Base-by-base conservation (phyloP, 2,888 invertebrate species). In the Lacanobia wlatinum region DNA sequence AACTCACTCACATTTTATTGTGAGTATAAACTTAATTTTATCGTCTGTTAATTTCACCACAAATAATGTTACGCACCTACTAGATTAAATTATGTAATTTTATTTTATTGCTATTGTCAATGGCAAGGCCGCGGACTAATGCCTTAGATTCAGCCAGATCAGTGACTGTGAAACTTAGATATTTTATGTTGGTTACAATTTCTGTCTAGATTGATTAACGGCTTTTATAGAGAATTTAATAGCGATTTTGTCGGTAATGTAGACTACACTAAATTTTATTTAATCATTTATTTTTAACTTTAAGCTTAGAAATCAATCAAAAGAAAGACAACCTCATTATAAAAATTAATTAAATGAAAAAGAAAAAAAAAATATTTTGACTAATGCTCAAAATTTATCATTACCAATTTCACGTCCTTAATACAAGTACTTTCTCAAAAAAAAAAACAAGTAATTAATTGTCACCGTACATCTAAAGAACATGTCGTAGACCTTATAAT, bases 1-100 rank as follows among this genome's bases (percentile, higher is more conserved):
- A 95, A 95, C 96, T 96, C 95, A 95, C 94, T 95, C 96, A 95
- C 96, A 95, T 96, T 96, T 96, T 96, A 96, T 96, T 96, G 96
- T 96, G 95, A 95, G 94, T 96, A 96, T 96, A 96, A 96, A 96
- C 95, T 95, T 95, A 96, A 96, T 96, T 96, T 96, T 96, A 96
- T 95, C 94, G 96, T 95, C 96, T 95, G 96, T 96, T 96, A 96
- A 96, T 96, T 96, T 95, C 93, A 94, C 96, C 96, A 95, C 96
- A 95, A 96, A 95, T 96, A 95, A 94, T 95, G 90, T 92, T 94
- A 95, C 93, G 91, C 92, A 92, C 87, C 85, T 85, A 87, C 91
- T 93, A 93, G 93, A 94, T 94, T 94, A 94, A 93, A 94, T 94
- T 92, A 93, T 92, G 91, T 94, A 90, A 95, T 94, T 92, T 92